phyloP scores from a whole-genome alignment of 1,140 invertebrate species.

The Hyphantria cunea region DNA sequence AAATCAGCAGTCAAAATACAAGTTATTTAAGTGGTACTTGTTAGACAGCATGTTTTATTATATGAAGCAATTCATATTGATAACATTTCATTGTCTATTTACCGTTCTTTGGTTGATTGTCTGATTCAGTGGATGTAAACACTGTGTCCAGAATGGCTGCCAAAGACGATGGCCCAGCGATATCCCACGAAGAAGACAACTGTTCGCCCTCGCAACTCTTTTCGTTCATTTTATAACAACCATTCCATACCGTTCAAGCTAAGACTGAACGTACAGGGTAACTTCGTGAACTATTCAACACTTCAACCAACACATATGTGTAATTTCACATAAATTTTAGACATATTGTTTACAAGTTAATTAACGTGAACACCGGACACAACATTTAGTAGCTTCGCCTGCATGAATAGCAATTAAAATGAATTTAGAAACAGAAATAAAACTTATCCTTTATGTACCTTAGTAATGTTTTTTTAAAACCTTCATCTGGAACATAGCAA shows the following conservation, averaged over 20 bases:
- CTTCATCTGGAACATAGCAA: no score
- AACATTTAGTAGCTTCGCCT: neutral
- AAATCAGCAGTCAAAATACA: no score
- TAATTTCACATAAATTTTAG: slow-evolving; percentile 17
- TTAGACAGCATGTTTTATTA: no score
- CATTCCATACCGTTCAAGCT: slow-evolving; percentile 41
- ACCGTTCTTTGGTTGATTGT: slow-evolving; percentile 67
- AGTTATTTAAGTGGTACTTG: no score
- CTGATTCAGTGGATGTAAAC: slow-evolving; percentile 69
- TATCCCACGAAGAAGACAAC: slow-evolving; percentile 67
- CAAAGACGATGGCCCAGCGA: slow-evolving; percentile 72
- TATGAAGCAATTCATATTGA: no score
- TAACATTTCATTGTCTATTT: slow-evolving; percentile 14
- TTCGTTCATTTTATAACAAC: slow-evolving; percentile 59
- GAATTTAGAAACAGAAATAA: slow-evolving; percentile 24
- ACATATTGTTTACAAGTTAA: slow-evolving; percentile 18
- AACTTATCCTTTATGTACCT: slow-evolving; percentile 17
- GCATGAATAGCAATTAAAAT: slow-evolving; percentile 23
- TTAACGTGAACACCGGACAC: slow-evolving; percentile 7
- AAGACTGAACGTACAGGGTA: slow-evolving; percentile 18
- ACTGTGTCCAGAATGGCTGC: slow-evolving; percentile 75
- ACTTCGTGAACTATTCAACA: slow-evolving; percentile 22
- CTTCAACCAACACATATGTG: slow-evolving; percentile 9
- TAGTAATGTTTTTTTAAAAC: neutral
- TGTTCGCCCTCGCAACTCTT: slow-evolving; percentile 69